Evolutionary conservation across 2,888 invertebrate species (phyloP).

Genomic region (Acleris sparsana): DNA sequence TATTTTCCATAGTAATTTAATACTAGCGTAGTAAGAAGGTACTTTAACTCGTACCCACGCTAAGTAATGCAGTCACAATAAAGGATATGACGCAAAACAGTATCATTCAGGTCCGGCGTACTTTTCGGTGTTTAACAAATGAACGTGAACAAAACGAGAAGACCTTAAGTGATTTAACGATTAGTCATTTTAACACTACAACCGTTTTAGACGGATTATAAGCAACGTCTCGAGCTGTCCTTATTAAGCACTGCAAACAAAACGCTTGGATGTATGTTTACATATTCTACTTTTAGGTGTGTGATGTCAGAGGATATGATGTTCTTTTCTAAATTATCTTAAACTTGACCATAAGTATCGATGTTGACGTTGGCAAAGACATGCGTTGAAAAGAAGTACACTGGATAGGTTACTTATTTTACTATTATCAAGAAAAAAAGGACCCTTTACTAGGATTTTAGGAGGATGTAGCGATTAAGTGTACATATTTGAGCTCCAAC

Average conservation of each 20-base stretch:
- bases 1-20: too few species aligned
- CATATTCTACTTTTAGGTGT: conserved; percentile 40
- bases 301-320: conserved; percentile 41
- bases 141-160: not conserved
- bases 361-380: too few species aligned
- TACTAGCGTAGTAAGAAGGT: too few species aligned
- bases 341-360: too few species aligned
- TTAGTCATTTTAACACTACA: not conserved
- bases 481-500: too few species aligned
- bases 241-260: conserved; percentile 44
- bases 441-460: too few species aligned
- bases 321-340: not conserved
- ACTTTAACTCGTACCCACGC: not conserved
- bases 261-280: conserved; percentile 40
- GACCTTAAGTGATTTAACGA: not conserved
- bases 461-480: too few species aligned
- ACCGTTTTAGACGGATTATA: not conserved
- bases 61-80: conserved; percentile 21
- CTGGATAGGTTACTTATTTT: too few species aligned
- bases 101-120: conserved; percentile 39
- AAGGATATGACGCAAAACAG: conserved; percentile 55
- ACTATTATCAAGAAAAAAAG: too few species aligned
- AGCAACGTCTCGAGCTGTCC: conserved; percentile 25
- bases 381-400: too few species aligned
- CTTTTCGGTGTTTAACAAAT: conserved; percentile 45